Evolutionary conservation across 2,888 invertebrate genomes (phyloP).

Genomic region (Sminthurides aquaticus): DNA sequence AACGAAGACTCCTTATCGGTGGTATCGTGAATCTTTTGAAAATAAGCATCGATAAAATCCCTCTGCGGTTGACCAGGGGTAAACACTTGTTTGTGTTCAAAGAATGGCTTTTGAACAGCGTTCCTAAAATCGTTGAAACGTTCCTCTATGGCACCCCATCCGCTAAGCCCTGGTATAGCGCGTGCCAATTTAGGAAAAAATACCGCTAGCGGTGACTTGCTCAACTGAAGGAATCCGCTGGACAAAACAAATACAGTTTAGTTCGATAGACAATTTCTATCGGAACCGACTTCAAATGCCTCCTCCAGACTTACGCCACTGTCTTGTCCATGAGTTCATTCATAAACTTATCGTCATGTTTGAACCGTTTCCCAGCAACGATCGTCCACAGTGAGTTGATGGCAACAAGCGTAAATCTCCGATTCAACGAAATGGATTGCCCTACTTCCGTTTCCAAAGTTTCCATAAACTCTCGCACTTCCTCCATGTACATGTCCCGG

Average conservation of each 20-base stretch:
- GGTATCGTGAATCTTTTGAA: constrained; percentile 1
- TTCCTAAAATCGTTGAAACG: background rate
- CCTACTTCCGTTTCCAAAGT: constrained; percentile 19
- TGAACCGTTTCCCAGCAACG: constrained; percentile 23
- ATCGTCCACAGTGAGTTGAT: constrained; percentile 25
- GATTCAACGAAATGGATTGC: constrained; percentile 18
- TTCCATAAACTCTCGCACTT: constrained; percentile 15
- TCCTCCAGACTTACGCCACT: no score
- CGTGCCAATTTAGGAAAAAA: background rate
- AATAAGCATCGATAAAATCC: constrained; percentile 5
- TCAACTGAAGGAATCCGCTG: background rate
- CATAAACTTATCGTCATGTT: constrained; percentile 7
- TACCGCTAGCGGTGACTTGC: background rate
- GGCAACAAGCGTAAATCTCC: constrained; percentile 23
- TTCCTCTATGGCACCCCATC: background rate
- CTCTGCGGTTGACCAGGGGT: background rate
- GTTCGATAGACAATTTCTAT: no score
- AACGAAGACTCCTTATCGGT: background rate
- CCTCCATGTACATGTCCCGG: constrained; percentile 20
- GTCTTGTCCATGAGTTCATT: no score
- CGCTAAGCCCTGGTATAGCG: background rate
- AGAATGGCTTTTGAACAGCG: background rate
- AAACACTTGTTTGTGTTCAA: background rate
- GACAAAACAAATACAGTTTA: no score
- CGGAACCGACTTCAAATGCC: background rate